These are phyloP conservation scores for Archips xylosteana DNA, from an alignment of 2,888 invertebrate genomes.

Conservation along the genomic window DNA sequence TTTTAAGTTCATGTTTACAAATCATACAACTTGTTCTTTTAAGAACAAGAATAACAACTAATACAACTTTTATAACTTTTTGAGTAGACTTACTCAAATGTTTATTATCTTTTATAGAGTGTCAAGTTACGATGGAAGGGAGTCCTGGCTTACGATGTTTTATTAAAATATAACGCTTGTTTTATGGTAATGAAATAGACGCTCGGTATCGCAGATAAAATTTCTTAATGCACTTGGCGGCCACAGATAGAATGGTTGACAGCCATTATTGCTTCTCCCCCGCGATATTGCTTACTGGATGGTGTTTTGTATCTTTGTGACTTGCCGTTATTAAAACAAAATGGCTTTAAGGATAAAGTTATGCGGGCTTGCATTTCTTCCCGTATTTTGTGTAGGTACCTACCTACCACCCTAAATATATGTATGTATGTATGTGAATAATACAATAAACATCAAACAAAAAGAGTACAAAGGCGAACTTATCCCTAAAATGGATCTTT, in stretches of 20 bases:
- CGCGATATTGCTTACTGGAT: conserved; percentile 48
- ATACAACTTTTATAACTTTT: too few species aligned
- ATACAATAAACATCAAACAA: too few species aligned
- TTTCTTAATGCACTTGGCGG: conserved; percentile 63
- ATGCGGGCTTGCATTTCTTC: conserved; percentile 17
- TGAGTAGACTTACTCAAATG: too few species aligned
- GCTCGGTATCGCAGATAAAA: conserved; percentile 53
- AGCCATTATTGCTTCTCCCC: conserved; percentile 57
- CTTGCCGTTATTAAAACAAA: conserved; percentile 39
- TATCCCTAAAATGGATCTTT: too few species aligned
- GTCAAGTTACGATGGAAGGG: conserved; percentile 42
- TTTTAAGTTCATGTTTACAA: neutral
- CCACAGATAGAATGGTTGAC: conserved; percentile 59
- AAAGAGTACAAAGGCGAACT: too few species aligned
- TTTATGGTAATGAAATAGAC: conserved; percentile 59
- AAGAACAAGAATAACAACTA: neutral
- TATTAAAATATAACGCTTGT: conserved; percentile 47
- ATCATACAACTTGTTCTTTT: conserved; percentile 5
- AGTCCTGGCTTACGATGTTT: conserved; percentile 43
- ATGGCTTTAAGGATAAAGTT: conserved; percentile 33
- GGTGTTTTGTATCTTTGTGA: conserved; percentile 48
- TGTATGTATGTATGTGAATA: too few species aligned
- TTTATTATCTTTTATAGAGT: conserved; percentile 39
- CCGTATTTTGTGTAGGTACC: neutral
- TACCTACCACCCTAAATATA: neutral